Conservation (phyloP, 1,140 invertebrate species). For the Calephelis nemesis region DNA sequence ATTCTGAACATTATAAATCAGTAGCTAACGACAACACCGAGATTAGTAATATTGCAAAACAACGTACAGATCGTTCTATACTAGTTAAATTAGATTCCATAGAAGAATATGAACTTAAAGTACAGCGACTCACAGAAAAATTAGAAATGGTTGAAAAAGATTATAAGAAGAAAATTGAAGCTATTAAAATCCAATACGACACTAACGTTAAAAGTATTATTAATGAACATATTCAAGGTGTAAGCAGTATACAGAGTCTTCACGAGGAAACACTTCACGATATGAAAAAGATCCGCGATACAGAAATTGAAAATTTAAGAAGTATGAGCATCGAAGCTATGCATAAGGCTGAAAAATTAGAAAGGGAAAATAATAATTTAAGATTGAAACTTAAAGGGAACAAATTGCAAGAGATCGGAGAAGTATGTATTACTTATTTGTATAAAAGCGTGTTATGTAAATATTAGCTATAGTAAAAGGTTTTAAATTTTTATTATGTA, state of each 20-base stretch:
- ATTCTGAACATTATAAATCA: no score
- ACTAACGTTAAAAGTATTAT: constrained; percentile 64
- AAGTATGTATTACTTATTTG: constrained; percentile 24
- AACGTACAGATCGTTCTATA: constrained; percentile 38
- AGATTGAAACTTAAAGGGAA: constrained; percentile 39
- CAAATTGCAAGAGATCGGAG: constrained; percentile 34
- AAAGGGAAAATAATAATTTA: constrained; percentile 55
- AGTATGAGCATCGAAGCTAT: constrained; percentile 67
- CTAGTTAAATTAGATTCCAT: constrained; percentile 49
- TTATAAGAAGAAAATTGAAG: constrained; percentile 63
- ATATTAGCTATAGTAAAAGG: not conserved
- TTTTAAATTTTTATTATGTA: not conserved
- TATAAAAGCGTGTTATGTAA: not conserved
- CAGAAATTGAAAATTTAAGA: constrained; percentile 68
- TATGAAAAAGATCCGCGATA: constrained; percentile 63
- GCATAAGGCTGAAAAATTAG: constrained; percentile 58
- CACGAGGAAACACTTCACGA: constrained; percentile 66
- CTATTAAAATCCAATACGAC: constrained; percentile 66
- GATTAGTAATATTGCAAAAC: not conserved
- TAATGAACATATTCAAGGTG: constrained; percentile 67
- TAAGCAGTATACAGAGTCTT: constrained; percentile 62
- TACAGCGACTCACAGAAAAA: constrained; percentile 47
- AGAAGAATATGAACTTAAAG: constrained; percentile 55
- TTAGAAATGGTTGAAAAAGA: constrained; percentile 60
- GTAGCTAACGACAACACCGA: not conserved